Conservation (phyloP, 1,140 invertebrate genomes). For the Pseudomyrmex gracilis region DNA sequence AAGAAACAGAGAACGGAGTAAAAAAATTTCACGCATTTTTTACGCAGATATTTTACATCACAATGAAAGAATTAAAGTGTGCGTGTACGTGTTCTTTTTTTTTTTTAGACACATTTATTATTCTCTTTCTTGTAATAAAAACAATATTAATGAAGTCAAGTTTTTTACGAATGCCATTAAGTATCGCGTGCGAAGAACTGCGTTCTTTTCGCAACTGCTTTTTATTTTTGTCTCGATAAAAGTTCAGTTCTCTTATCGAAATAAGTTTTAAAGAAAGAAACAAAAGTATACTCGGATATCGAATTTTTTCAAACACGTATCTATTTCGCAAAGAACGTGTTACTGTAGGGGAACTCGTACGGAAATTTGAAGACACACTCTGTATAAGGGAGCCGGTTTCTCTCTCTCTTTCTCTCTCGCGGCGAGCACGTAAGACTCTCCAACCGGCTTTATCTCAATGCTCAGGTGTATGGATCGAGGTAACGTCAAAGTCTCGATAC, state of each 20-base stretch:
- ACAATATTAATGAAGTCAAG: background rate
- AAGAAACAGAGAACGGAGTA: too few relatives aligned
- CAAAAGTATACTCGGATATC: background rate
- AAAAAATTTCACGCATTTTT: too few relatives aligned
- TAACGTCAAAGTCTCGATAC: constrained; percentile 15
- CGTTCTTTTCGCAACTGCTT: background rate
- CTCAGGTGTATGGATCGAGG: background rate
- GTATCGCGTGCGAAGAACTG: background rate
- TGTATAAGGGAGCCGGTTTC: constrained; percentile 29
- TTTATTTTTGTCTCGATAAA: background rate
- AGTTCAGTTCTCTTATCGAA: background rate
- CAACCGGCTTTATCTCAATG: constrained; percentile 5
- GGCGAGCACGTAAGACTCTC: constrained; percentile 16
- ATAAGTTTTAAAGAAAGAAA: background rate
- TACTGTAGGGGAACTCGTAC: background rate
- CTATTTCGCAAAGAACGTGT: background rate
- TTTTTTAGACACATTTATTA: too few relatives aligned
- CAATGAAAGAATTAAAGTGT: too few relatives aligned
- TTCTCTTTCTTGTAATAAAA: background rate
- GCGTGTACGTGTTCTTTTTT: too few relatives aligned
- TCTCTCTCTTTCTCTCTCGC: too few relatives aligned
- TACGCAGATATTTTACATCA: too few relatives aligned
- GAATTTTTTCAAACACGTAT: background rate
- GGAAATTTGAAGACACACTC: background rate
- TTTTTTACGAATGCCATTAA: background rate